Evolutionary conservation across 2,888 invertebrate genomes (phyloP), one percentile per base, ranked within the genome.

Genomic region (Nematopogon swammerdamellus): DNA sequence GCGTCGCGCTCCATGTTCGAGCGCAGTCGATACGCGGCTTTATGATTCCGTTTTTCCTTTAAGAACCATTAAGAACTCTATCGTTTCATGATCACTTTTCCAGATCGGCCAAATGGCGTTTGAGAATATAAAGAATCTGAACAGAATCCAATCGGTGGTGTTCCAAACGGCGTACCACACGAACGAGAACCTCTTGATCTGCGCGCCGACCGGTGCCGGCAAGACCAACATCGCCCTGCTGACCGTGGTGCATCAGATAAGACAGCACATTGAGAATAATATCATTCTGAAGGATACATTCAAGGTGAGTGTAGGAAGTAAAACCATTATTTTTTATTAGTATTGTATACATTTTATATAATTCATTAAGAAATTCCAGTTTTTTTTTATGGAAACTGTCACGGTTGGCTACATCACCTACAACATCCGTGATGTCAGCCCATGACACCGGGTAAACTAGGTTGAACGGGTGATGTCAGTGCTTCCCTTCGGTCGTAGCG

Each of bases 201-300:
- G 98, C 70, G 99, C 99, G 0, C 99, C 99, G 0, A 99, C 99
- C 0, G 99, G 99, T 3, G 97, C 98, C 0, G 99, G 99, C 20
- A 99, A 99, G 76, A 99, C 99, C 0, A 99, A 99, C 67, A 94
- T 99, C 50, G 99, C 99, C 0, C 84, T 99, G 79, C 72, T 99
- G 45, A 84, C 95, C 1, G 90, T 99, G 18, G 85, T 97, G 0
- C 92, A 96, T 67, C 92, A 95, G 57, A 87, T 99, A 45, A 89
- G 91, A 55, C 87, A 91, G 53, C 89, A 95, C 64, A 85, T 95
- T 47, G 86, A 89, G 57, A 84, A 87, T 57, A 89, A 90, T 50
- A 82, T 91, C 3, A 89, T 97, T 49, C 86, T 89, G 72, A 92
- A 91, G 61, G 90, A 96, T 71, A 88, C 93, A 60, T 98, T 98